A percentile compares a stretch with the other conserved stretches of the same genome.
phyloP scores from a whole-genome alignment of 2,797 vertebrate species.

The Crocodylus rhombifer region DNA sequence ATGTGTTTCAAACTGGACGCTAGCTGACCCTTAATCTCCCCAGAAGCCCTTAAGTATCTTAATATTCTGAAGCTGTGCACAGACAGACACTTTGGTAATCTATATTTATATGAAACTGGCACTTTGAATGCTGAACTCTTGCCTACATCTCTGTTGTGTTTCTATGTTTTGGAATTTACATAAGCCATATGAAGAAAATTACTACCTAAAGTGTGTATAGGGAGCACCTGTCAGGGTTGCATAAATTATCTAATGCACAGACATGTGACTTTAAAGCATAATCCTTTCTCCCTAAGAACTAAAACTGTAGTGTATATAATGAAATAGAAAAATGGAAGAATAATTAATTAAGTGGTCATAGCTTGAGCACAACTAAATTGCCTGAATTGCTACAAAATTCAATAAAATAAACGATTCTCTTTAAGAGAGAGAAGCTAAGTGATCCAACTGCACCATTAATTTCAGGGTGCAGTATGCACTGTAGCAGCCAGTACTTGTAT shows the following conservation, averaged over 20 bases:
- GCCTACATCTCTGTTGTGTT: not conserved
- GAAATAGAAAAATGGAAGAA: not conserved
- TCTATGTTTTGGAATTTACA: not conserved
- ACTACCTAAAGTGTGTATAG: conserved; percentile 24
- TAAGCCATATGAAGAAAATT: conserved; percentile 45
- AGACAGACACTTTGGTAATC: not conserved
- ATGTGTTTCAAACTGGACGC: not conserved
- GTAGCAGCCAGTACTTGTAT: not conserved
- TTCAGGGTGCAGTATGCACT: fast-evolving
- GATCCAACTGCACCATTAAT: not conserved
- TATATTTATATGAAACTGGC: conserved; percentile 17
- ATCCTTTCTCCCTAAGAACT: not conserved
- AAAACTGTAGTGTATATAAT: not conserved
- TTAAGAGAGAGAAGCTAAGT: not conserved
- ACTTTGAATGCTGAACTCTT: conserved; percentile 20
- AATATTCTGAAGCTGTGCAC: not conserved
- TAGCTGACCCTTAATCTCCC: not conserved
- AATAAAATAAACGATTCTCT: fast-evolving
- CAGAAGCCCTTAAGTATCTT: not conserved
- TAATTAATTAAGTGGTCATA: not conserved
- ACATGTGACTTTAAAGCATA: conserved; percentile 37
- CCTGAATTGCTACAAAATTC: not conserved
- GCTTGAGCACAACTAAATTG: not conserved
- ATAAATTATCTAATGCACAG: conserved; percentile 42
- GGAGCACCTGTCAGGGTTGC: conserved; percentile 26